Evolutionary conservation across 2,797 vertebrate genomes (phyloP).

Genomic region (Anguilla obscura): DNA sequence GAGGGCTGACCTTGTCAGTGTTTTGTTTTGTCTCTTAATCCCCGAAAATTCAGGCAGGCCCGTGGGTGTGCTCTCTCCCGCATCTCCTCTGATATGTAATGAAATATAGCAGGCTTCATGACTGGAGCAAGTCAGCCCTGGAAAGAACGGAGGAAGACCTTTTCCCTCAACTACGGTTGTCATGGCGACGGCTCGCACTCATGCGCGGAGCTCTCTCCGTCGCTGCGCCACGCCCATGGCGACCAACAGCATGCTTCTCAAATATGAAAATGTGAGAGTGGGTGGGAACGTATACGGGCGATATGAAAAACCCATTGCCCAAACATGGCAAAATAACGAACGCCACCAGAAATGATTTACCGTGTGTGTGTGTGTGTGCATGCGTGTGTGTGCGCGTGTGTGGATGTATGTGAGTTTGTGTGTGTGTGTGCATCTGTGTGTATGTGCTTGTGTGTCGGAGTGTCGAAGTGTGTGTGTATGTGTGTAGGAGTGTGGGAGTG

Average conservation of each 20-base stretch:
- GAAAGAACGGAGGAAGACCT: neutral
- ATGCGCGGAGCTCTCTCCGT: neutral
- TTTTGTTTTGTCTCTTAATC: neutral
- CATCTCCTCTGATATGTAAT: neutral
- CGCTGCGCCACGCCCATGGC: neutral
- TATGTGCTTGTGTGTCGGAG: no score
- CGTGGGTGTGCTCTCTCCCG: neutral
- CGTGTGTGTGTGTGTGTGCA: no score
- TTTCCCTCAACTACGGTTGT: neutral
- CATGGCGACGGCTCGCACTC: neutral
- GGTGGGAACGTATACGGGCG: neutral
- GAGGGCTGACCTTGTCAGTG: neutral
- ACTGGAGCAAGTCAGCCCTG: neutral
- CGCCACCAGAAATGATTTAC: neutral
- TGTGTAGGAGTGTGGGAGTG: neutral
- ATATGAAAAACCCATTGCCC: neutral
- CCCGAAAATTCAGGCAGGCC: neutral
- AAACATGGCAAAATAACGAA: neutral
- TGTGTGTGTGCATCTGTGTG: no score
- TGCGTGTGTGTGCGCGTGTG: no score
- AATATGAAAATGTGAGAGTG: neutral
- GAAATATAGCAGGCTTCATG: neutral
- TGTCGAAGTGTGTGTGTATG: no score
- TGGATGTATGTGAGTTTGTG: no score
- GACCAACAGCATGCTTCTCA: neutral